Evolutionary conservation across 2,113 vertebrate genomes (phyloP).

Genomic region (Alligator mississippiensis): DNA sequence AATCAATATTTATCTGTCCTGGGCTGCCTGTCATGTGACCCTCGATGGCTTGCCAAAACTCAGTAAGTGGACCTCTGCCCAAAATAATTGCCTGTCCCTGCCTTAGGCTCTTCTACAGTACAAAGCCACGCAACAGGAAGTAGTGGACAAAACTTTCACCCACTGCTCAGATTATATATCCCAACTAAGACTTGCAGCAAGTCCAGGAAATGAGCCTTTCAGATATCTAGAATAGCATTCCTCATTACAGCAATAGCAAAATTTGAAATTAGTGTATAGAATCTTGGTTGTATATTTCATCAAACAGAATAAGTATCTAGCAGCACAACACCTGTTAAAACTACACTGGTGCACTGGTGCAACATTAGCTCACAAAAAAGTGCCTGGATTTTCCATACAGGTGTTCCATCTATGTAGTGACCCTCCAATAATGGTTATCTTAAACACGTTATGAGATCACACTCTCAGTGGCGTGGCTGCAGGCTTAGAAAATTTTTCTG

Average conservation of each 20-base stretch:
- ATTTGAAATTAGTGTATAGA: background rate
- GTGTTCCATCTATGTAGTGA: background rate
- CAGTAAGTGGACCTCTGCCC: too few relatives aligned
- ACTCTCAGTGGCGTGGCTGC: rapidly evolving
- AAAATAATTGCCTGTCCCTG: too few relatives aligned
- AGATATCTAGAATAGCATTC: background rate
- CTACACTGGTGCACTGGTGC: background rate
- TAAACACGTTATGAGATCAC: rapidly evolving
- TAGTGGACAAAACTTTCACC: background rate
- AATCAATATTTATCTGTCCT: too few relatives aligned
- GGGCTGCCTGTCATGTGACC: too few relatives aligned
- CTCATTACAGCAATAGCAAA: background rate
- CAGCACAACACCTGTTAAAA: background rate
- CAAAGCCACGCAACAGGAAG: background rate
- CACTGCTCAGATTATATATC: background rate
- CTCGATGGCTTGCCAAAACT: too few relatives aligned
- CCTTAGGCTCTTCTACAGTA: background rate
- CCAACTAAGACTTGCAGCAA: background rate
- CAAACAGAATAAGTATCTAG: background rate
- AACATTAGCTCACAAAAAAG: background rate
- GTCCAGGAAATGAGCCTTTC: background rate
- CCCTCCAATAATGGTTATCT: rapidly evolving
- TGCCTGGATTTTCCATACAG: background rate
- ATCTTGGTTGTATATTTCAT: background rate
- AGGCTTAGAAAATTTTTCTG: background rate